Percentiles rank a stretch among this genome's conserved stretches.
Evolutionary conservation across 2,888 invertebrate genomes (phyloP).

Genomic region (Epinotia bilunana): DNA sequence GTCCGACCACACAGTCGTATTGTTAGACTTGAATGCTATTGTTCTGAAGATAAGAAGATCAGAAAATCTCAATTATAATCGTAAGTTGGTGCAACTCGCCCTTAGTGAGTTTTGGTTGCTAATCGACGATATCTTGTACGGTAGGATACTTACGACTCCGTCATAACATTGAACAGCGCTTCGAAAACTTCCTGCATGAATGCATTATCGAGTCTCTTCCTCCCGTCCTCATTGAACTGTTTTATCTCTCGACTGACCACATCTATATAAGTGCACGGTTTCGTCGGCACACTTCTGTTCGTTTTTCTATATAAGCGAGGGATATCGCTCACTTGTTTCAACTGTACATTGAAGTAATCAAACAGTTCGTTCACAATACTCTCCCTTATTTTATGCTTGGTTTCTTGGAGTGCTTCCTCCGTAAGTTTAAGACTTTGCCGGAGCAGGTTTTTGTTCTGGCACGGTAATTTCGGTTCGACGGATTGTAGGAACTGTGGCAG

Average conservation of each 20-base stretch:
- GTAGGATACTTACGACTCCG: slow-evolving; percentile 80
- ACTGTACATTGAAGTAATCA: slow-evolving; percentile 81
- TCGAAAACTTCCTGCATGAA: slow-evolving; percentile 69
- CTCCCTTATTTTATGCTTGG: slow-evolving; percentile 66
- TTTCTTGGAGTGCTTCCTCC: slow-evolving; percentile 60
- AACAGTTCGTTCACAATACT: slow-evolving; percentile 75
- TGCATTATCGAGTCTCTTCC: slow-evolving; percentile 64
- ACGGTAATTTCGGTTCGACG: slow-evolving; percentile 62
- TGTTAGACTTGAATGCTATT: no score
- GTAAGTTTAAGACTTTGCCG: slow-evolving; percentile 64
- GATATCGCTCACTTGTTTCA: slow-evolving; percentile 95
- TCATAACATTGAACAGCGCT: slow-evolving; percentile 79
- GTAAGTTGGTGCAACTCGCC: no score
- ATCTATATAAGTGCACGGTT: slow-evolving; percentile 92
- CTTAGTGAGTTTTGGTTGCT: no score
- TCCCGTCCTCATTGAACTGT: slow-evolving; percentile 83
- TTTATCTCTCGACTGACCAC: slow-evolving; percentile 85
- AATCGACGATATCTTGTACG: no score
- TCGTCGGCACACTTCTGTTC: slow-evolving; percentile 93
- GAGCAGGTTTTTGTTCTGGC: slow-evolving; percentile 62
- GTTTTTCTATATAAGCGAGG: slow-evolving; percentile 96
- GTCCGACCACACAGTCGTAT: no score
- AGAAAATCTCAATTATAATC: no score
- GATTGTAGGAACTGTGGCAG: slow-evolving; percentile 66
- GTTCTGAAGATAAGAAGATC: no score